Base-by-base conservation (phyloP, 1,140 invertebrate genomes). In the Metopolophium dirhodum region DNA sequence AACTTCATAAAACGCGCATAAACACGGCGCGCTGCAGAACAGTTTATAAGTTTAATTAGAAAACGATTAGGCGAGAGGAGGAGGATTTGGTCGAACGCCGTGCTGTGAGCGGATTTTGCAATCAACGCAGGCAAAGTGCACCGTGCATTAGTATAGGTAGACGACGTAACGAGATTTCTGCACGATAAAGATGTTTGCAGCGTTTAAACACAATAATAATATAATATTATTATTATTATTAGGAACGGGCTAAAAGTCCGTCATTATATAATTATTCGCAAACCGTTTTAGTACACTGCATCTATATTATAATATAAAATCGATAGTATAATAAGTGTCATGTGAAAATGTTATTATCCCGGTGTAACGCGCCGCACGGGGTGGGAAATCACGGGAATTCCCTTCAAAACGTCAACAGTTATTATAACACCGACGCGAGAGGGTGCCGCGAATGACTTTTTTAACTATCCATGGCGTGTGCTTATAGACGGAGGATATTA, bases 1-100 rank as follows among this genome's bases (percentile, higher is more conserved):
- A 90, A 90, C 88, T 90, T 54, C 49, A 61, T 90, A 90, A 90
- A 90, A 90, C 88, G 22, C 88, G n/a, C 88, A 90, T 90, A 61
- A 90, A 90, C 49, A 90, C 26, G 37, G 30, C 22, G 41, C 14
- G 23, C 11, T 45, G 18, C 54, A 45, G 37, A 47, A 90, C 89
- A 68, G 89, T 68, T 90, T 57, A 57, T 90, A 88, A 61, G 47
- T 61, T 61, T 90, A 90, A 90, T 90, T 90, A 90, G 57, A 90
- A 90, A 90, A 90, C 57, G 57, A 90, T 90, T 68, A 57, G 26
- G 30, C 22, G 23, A 20, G 47, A 22, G 41, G 83, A 87, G 26
- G 41, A 22, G 85, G 45, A 89, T 89, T 51, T 51, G 22, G n/a
- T 89, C 30, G 86, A 88, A 88, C 37, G 18, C 51, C 87, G 87